Evolutionary conservation across 2,113 vertebrate species (phyloP).

Genomic region (Engraulis encrasicolus): DNA sequence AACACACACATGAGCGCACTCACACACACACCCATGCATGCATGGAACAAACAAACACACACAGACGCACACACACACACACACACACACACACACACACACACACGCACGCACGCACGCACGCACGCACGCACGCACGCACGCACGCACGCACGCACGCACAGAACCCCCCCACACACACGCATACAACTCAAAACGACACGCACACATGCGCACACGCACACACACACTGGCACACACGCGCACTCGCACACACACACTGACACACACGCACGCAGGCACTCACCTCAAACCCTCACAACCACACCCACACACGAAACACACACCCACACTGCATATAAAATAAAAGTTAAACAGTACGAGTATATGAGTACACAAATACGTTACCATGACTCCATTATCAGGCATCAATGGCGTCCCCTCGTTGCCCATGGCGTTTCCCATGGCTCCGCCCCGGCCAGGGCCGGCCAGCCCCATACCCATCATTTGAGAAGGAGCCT

Average conservation of each 20-base stretch:
- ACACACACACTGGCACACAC: background rate
- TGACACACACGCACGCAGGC: background rate
- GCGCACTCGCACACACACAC: background rate
- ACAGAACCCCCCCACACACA: background rate
- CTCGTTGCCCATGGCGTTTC: constrained; percentile 89
- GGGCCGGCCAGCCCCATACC: constrained; percentile 93
- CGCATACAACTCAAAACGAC: background rate
- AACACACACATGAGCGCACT: background rate
- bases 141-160: too few relatives aligned
- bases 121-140: background rate
- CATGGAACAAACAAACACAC: background rate
- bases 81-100: background rate
- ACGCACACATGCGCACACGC: background rate
- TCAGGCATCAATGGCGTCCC: constrained; percentile 91
- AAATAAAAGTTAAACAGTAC: background rate
- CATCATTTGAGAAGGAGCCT: constrained; percentile 95
- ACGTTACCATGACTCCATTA: constrained; percentile 97
- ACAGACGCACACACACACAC: too few relatives aligned
- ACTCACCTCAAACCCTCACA: background rate
- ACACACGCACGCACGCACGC: background rate
- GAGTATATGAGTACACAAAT: constrained; percentile 66
- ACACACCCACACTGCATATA: background rate
- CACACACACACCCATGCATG: background rate
- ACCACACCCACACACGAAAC: too few relatives aligned
- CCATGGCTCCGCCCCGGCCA: constrained; percentile 85